phyloP scores from a whole-genome alignment of 2,888 invertebrate species.

The Baccha elongata region DNA sequence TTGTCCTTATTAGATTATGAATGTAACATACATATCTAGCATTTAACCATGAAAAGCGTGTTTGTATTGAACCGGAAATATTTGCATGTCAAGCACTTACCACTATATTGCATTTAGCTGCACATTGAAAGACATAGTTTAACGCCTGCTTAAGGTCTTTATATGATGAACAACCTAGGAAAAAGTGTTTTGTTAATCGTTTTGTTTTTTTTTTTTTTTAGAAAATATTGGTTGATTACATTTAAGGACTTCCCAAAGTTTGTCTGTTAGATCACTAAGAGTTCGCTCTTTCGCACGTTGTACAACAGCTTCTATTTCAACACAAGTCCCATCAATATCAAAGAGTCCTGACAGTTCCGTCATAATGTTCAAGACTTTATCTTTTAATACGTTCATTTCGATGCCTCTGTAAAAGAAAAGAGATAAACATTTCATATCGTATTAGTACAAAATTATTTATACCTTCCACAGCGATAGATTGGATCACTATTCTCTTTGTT shows the following conservation, averaged over 20 bases:
- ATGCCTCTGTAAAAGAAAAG: slow-evolving; percentile 38
- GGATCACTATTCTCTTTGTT: slow-evolving; percentile 75
- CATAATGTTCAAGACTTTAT: slow-evolving; percentile 78
- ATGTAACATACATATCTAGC: background rate
- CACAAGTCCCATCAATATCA: slow-evolving; percentile 76
- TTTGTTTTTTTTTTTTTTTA: background rate
- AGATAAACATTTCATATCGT: background rate
- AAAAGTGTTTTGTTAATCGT: slow-evolving; percentile 7
- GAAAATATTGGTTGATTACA: slow-evolving; percentile 74
- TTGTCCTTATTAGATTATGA: slow-evolving; percentile 62
- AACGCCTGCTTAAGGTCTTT: slow-evolving; percentile 80
- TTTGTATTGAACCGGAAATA: slow-evolving; percentile 42
- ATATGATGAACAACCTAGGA: slow-evolving; percentile 79
- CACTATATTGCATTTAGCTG: slow-evolving; percentile 81
- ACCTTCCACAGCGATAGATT: slow-evolving; percentile 79
- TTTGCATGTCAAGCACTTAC: slow-evolving; percentile 75
- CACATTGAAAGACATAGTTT: slow-evolving; percentile 80
- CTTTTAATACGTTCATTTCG: slow-evolving; percentile 76
- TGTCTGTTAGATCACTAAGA: slow-evolving; percentile 80
- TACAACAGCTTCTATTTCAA: slow-evolving; percentile 80
- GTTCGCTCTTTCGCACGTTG: slow-evolving; percentile 77
- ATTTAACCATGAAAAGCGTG: slow-evolving; percentile 24
- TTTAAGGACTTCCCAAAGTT: slow-evolving; percentile 81
- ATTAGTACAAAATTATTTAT: background rate
- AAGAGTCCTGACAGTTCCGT: slow-evolving; percentile 78